Percentiles rank a stretch among this genome's conserved stretches.
These are phyloP conservation scores for Mallotus villosus DNA, from an alignment of 2,797 vertebrate genomes.

Conservation along the genomic window DNA sequence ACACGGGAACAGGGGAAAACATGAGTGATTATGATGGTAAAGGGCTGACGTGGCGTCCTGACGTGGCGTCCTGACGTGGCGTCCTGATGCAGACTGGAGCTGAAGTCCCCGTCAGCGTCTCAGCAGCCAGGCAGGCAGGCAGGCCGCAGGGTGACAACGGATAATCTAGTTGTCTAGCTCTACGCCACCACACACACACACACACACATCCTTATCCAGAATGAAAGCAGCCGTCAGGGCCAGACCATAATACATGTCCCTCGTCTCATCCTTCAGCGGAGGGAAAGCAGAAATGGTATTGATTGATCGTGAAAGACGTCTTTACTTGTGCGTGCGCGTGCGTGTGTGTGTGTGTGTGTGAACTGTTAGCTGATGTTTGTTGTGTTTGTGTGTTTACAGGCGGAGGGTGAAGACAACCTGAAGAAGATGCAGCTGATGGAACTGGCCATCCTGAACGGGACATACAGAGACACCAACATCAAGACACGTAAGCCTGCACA, in stretches of 20 bases:
- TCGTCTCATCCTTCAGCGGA: constrained; percentile 26
- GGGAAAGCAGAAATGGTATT: constrained; percentile 22
- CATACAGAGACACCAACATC: constrained; percentile 84
- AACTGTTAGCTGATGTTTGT: background rate
- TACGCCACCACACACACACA: too few relatives aligned
- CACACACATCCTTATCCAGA: constrained; percentile 18
- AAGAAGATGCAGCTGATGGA: constrained; percentile 88
- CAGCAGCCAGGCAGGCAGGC: constrained; percentile 48
- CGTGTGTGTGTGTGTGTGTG: constrained; percentile 8
- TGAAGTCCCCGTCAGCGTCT: constrained; percentile 65
- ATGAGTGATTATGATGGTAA: constrained; percentile 72
- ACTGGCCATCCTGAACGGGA: constrained; percentile 82
- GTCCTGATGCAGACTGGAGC: constrained; percentile 58
- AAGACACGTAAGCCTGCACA: constrained; percentile 76
- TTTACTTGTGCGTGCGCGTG: constrained; percentile 16
- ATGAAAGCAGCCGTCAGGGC: constrained; percentile 35
- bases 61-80: constrained; percentile 73
- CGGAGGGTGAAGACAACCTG: constrained; percentile 83
- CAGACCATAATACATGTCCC: constrained; percentile 29
- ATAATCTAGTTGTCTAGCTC: constrained; percentile 40
- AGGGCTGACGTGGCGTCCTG: constrained; percentile 70
- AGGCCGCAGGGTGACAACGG: constrained; percentile 48
- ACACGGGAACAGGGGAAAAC: constrained; percentile 67
- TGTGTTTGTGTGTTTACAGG: constrained; percentile 54
- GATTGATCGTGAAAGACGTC: constrained; percentile 21